Evolutionary conservation across 2,888 invertebrate species (phyloP).

Genomic region (Sphecodes monilicornis): DNA sequence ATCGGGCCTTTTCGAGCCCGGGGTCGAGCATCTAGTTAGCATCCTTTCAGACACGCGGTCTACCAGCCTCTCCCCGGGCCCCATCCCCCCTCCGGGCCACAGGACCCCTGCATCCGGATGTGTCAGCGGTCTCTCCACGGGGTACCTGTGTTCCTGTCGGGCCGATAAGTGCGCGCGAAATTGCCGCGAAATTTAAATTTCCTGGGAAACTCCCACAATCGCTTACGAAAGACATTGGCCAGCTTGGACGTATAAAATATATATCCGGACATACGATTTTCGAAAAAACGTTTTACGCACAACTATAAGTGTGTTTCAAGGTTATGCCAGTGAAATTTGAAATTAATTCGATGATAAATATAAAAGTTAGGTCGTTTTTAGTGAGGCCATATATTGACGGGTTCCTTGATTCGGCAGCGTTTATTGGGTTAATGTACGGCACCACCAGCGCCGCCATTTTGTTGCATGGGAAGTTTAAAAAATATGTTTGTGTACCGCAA

Average conservation of each 20-base stretch:
- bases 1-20: constrained; percentile 66
- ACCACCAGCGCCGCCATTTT: too few species aligned
- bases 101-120: constrained; percentile 43
- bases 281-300: too few species aligned
- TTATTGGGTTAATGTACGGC: too few species aligned
- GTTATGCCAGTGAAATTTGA: neutral
- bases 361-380: neutral
- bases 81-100: constrained; percentile 10
- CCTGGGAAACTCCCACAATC: neutral
- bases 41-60: constrained; percentile 75
- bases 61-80: constrained; percentile 61
- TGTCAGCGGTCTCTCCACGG: constrained; percentile 60
- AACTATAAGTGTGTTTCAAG: neutral
- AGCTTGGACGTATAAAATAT: neutral
- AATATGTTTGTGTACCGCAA: neutral
- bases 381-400: neutral
- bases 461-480: neutral
- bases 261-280: neutral
- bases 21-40: constrained; percentile 75
- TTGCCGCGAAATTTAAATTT: constrained; percentile 26
- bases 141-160: constrained; percentile 62
- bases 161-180: constrained; percentile 42
- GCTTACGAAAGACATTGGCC: neutral
- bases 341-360: neutral
- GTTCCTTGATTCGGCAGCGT: too few species aligned